These are phyloP conservation scores for Brienomyrus longianalis DNA, from an alignment of 2,113 vertebrate genomes.

Conservation along the genomic window DNA sequence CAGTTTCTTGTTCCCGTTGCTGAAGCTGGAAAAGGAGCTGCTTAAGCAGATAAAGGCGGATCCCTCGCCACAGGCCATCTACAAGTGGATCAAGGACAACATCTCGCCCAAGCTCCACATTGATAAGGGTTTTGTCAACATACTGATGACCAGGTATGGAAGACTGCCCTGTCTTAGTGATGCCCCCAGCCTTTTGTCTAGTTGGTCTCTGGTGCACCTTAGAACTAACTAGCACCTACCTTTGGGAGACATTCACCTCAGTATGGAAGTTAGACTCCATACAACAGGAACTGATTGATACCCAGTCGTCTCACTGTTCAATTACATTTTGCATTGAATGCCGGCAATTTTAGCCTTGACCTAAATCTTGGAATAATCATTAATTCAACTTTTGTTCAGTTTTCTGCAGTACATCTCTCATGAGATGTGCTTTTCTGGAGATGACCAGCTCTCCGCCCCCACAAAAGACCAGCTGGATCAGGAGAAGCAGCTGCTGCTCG, in stretches of 20 bases:
- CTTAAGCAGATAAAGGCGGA: conserved; percentile 93
- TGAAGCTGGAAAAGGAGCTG: conserved; percentile 97
- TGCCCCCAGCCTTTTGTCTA: background rate
- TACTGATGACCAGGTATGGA: conserved; percentile 93
- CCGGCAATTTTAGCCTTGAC: background rate
- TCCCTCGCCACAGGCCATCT: conserved; percentile 94
- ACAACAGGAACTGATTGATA: background rate
- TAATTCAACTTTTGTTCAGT: conserved; percentile 47
- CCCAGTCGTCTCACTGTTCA: background rate
- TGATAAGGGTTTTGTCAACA: conserved; percentile 99
- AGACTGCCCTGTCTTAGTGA: background rate
- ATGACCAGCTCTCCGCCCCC: conserved; percentile 81
- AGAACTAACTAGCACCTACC: background rate
- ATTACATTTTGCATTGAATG: background rate
- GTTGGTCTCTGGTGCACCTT: background rate
- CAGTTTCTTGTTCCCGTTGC: conserved; percentile 93
- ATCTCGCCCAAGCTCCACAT: conserved; percentile 96
- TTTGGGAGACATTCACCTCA: background rate
- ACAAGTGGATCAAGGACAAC: conserved; percentile 99
- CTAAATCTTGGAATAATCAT: background rate
- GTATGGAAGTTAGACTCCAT: background rate
- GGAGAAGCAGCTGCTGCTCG: conserved; percentile 89
- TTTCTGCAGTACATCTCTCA: conserved; percentile 96
- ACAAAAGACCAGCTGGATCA: conserved; percentile 91
- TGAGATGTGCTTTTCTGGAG: conserved; percentile 78